phyloP scores from a whole-genome alignment of 2,113 vertebrate genomes.

The Geococcyx californianus region DNA sequence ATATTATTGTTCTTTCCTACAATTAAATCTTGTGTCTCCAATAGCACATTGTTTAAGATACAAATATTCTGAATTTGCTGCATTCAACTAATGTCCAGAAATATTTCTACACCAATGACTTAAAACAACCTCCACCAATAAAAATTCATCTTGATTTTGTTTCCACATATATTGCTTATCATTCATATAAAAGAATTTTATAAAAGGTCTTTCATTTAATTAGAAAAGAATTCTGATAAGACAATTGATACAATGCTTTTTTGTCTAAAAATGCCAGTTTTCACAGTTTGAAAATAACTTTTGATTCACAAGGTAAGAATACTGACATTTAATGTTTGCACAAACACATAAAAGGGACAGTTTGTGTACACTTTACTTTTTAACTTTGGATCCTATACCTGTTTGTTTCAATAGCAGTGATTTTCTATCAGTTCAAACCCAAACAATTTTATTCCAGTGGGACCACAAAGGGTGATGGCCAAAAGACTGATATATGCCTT shows the following conservation, averaged over 20 bases:
- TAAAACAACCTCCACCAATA: not conserved
- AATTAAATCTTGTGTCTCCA: not conserved
- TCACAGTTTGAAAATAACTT: not conserved
- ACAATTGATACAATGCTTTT: not conserved
- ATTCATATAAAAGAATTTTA: not conserved
- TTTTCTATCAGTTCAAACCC: not conserved
- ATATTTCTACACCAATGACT: not conserved
- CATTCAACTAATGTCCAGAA: conserved; percentile 1
- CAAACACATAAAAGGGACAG: not conserved
- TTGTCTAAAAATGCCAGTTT: not conserved
- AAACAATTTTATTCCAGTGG: not conserved
- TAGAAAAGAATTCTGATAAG: not conserved
- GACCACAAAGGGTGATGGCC: not conserved
- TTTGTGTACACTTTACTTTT: not conserved
- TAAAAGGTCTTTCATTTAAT: not conserved
- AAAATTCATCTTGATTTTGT: not conserved
- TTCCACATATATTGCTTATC: not conserved
- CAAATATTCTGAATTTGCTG: conserved; percentile 3
- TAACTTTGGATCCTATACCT: not conserved
- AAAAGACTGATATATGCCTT: not conserved
- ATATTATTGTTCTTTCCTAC: conserved; percentile 1
- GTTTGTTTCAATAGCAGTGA: not conserved
- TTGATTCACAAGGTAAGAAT: not conserved
- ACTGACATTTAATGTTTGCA: not conserved
- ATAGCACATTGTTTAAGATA: not conserved